phyloP scores from a whole-genome alignment of 2,113 vertebrate species.

The Nanorana parkeri region DNA sequence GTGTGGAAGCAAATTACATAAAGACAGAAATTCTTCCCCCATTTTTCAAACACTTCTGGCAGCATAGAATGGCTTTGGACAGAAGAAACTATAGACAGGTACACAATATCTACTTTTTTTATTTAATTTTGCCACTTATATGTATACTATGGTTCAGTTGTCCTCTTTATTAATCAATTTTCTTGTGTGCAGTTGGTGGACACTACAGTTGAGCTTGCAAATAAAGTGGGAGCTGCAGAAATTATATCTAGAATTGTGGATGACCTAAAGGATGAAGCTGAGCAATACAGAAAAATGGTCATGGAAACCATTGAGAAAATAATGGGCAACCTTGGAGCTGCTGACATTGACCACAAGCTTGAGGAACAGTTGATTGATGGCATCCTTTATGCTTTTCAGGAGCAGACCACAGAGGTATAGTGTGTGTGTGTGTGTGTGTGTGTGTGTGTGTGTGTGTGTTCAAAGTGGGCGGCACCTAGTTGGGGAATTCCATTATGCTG shows the following conservation, averaged over 20 bases:
- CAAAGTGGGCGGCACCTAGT: too few species aligned
- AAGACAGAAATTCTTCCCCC: constrained; percentile 98
- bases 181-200: constrained; percentile 86
- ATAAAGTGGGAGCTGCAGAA: constrained; percentile 98
- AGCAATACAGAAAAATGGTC: constrained; percentile 99
- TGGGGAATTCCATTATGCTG: too few species aligned
- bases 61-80: constrained; percentile 98
- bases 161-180: neutral
- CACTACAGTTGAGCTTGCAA: constrained; percentile 97
- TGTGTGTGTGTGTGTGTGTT: neutral
- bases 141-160: neutral
- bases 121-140: neutral
- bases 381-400: constrained; percentile 97
- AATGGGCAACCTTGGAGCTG: constrained; percentile 96
- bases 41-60: constrained; percentile 99
- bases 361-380: constrained; percentile 98
- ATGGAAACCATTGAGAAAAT: constrained; percentile 99
- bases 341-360: constrained; percentile 97
- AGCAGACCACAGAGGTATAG: constrained; percentile 95
- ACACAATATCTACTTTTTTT: neutral
- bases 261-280: constrained; percentile 97
- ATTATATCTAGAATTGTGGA: constrained; percentile 98
- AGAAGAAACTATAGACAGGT: constrained; percentile 99
- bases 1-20: constrained; percentile 98
- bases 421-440: neutral